These are phyloP conservation scores for Gastrophryne carolinensis DNA, from an alignment of 2,797 vertebrate species.

Conservation along the genomic window DNA sequence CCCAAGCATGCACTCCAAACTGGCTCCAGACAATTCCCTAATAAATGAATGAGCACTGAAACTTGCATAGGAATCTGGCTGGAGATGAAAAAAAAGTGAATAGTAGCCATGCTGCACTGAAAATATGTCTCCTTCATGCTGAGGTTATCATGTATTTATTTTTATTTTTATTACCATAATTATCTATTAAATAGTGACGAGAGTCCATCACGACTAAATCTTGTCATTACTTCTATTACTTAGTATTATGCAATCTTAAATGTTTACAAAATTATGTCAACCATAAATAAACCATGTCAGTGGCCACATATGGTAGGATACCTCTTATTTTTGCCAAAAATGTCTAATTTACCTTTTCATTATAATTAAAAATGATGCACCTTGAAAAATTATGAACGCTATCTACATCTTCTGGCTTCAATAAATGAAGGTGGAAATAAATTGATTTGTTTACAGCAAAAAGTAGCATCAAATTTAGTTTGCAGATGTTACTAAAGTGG, in stretches of 20 bases:
- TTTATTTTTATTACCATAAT: too few species aligned
- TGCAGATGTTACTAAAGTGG: conserved; percentile 26
- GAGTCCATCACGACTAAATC: neutral
- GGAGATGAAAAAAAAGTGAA: too few species aligned
- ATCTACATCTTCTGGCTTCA: neutral
- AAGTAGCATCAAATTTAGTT: conserved; percentile 16
- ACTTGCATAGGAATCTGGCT: too few species aligned
- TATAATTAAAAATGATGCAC: conserved; percentile 19
- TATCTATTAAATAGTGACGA: too few species aligned
- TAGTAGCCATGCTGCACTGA: too few species aligned
- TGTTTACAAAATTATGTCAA: too few species aligned
- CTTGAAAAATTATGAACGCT: conserved; percentile 12
- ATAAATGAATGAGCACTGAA: too few species aligned
- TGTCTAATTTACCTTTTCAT: conserved; percentile 17
- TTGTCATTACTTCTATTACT: neutral
- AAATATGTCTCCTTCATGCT: too few species aligned
- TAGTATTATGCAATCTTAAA: neutral
- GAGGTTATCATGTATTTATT: too few species aligned
- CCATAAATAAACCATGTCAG: too few species aligned
- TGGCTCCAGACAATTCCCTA: too few species aligned
- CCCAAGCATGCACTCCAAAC: too few species aligned
- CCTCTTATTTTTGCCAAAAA: conserved; percentile 5
- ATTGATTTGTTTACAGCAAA: conserved; percentile 37
- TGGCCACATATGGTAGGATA: neutral
- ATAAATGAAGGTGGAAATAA: conserved; percentile 32